Evolutionary conservation across 2,888 invertebrate genomes (phyloP).

Genomic region (Zeuzera pyrina): DNA sequence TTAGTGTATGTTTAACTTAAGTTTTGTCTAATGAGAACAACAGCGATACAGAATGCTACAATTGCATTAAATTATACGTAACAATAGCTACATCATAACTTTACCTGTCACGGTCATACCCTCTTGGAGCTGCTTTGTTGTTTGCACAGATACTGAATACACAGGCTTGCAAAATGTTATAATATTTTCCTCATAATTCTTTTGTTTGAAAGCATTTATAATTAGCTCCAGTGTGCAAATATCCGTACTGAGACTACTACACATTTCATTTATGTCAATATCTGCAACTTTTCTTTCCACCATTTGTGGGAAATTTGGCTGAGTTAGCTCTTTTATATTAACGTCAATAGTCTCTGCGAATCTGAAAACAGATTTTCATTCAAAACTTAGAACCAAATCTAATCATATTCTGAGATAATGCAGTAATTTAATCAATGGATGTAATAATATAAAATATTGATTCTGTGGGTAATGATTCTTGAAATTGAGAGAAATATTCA

Average conservation of each 20-base stretch:
- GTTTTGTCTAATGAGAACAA: neutral
- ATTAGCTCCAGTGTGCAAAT: constrained; percentile 78
- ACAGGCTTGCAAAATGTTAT: constrained; percentile 80
- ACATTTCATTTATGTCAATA: constrained; percentile 30
- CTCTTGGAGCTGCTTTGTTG: constrained; percentile 75
- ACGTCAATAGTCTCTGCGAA: constrained; percentile 60
- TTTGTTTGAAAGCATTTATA: constrained; percentile 80
- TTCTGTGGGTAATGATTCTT: too few species aligned
- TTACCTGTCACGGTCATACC: constrained; percentile 77
- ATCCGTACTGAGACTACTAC: constrained; percentile 70
- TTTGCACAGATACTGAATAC: constrained; percentile 81
- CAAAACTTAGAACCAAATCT: too few species aligned
- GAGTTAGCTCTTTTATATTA: constrained; percentile 51
- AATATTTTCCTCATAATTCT: constrained; percentile 80
- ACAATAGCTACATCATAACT: neutral
- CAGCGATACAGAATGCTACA: neutral
- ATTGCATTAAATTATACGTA: too few species aligned
- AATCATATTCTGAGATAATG: too few species aligned
- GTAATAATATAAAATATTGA: too few species aligned
- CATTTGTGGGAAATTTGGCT: constrained; percentile 42
- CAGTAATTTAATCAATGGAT: too few species aligned
- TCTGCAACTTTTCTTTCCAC: constrained; percentile 34
- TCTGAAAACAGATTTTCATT: constrained; percentile 27
- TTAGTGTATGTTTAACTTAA: too few species aligned
- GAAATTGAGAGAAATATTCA: too few species aligned